Percentiles rank a stretch among this genome's conserved stretches.
These are phyloP conservation scores for Forbesichthys agassizii DNA, from an alignment of 2,113 vertebrate genomes.

Conservation along the genomic window DNA sequence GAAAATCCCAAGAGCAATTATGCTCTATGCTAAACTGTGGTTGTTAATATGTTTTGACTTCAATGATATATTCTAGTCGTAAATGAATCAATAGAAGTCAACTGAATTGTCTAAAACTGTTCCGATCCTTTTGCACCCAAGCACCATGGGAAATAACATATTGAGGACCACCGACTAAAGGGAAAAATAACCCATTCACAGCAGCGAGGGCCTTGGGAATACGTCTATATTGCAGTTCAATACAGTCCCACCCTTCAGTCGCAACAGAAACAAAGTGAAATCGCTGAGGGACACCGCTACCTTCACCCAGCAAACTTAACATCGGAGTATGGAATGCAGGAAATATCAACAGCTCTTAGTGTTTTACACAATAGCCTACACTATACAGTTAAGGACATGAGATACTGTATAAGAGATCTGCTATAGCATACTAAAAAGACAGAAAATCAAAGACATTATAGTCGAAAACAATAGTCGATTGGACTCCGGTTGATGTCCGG, in stretches of 20 bases:
- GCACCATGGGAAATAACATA: slow-evolving; percentile 19
- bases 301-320: slow-evolving; percentile 39
- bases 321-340: slow-evolving; percentile 61
- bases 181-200: slow-evolving; percentile 43
- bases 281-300: slow-evolving; percentile 28
- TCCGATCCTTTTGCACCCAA: slow-evolving; percentile 36
- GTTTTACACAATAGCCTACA: slow-evolving; percentile 77
- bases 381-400: slow-evolving; percentile 68
- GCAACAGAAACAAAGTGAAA: slow-evolving; percentile 21
- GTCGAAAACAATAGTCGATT: slow-evolving; percentile 29
- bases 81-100: slow-evolving; percentile 47
- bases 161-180: slow-evolving; percentile 39
- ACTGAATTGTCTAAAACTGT: slow-evolving; percentile 45
- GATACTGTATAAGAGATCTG: slow-evolving; percentile 62
- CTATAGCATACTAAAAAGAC: slow-evolving; percentile 49
- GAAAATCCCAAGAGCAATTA: slow-evolving; percentile 52
- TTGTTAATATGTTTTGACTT: slow-evolving; percentile 72
- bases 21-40: slow-evolving; percentile 45
- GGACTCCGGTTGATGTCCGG: slow-evolving; percentile 38
- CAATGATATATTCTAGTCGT: slow-evolving; percentile 73
- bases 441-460: neutral
- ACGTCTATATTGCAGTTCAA: slow-evolving; percentile 46
- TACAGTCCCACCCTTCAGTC: slow-evolving; percentile 50
- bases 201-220: slow-evolving; percentile 17
- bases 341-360: slow-evolving; percentile 75